A percentile compares a stretch with the other conserved stretches of the same genome.
Conservation (phyloP, 2,113 vertebrate genomes). For the Circaetus cinerascens region DNA sequence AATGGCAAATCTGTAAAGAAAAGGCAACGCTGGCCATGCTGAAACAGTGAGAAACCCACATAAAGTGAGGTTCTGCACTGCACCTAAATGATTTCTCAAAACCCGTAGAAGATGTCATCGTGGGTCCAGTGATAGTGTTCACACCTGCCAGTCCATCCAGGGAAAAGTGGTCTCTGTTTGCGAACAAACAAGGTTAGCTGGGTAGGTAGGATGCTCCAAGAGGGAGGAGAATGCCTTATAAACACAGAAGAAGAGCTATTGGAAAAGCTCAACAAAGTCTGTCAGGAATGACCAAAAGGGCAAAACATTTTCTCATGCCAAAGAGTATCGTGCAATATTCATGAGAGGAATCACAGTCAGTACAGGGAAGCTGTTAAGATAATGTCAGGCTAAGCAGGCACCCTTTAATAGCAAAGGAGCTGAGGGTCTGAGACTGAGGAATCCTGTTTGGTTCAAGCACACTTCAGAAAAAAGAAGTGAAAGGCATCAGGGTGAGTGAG, state of each 20-base stretch:
- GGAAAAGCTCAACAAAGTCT: neutral
- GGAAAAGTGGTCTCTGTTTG: neutral
- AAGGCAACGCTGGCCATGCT: neutral
- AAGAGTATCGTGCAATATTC: neutral
- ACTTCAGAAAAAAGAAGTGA: neutral
- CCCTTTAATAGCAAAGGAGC: neutral
- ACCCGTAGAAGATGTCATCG: fast-evolving
- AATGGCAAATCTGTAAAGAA: neutral
- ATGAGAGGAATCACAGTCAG: neutral
- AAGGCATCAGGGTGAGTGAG: neutral
- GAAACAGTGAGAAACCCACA: neutral
- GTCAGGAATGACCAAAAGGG: neutral
- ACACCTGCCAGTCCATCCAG: neutral
- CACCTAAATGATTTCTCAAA: neutral
- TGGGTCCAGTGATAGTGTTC: neutral
- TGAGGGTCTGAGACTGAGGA: neutral
- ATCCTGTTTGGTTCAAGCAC: neutral
- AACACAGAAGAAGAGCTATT: neutral
- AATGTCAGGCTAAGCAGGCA: neutral
- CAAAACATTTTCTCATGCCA: neutral
- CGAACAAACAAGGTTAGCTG: neutral
- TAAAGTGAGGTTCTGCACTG: neutral
- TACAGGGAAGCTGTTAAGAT: neutral
- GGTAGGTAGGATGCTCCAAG: neutral
- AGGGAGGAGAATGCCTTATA: neutral